These are phyloP conservation scores for Apodemia duryi DNA, from an alignment of 2,888 invertebrate genomes.

Conservation along the genomic window DNA sequence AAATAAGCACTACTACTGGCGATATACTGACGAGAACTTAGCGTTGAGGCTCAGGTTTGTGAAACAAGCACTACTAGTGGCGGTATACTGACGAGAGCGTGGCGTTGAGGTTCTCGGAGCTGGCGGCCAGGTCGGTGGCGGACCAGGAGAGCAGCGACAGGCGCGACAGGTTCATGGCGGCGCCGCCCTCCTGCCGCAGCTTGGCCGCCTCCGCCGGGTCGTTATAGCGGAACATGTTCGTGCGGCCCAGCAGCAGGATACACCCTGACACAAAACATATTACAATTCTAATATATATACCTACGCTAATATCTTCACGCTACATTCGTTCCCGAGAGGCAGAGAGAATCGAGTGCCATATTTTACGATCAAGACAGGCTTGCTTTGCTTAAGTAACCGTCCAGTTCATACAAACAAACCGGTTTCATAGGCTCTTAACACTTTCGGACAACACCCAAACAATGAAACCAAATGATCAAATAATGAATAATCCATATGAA, in stretches of 20 bases:
- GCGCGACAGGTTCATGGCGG: slow-evolving; percentile 87
- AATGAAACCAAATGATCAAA: too few relatives aligned
- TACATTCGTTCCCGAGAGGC: too few relatives aligned
- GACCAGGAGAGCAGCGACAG: slow-evolving; percentile 91
- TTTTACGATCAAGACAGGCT: too few relatives aligned
- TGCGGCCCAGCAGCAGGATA: slow-evolving; percentile 86
- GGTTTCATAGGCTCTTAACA: too few relatives aligned
- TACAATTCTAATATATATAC: too few relatives aligned
- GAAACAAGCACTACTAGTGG: neutral
- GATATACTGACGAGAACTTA: slow-evolving; percentile 29
- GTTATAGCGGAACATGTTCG: slow-evolving; percentile 92
- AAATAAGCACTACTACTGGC: neutral
- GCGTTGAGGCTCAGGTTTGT: too few relatives aligned
- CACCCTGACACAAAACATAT: slow-evolving; percentile 74
- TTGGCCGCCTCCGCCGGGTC: slow-evolving; percentile 94
- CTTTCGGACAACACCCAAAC: too few relatives aligned
- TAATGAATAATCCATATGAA: too few relatives aligned
- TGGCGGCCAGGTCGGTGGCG: slow-evolving; percentile 87
- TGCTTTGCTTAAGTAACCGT: too few relatives aligned
- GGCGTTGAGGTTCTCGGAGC: slow-evolving; percentile 82
- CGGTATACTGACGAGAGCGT: slow-evolving; percentile 54
- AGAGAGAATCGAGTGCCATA: too few relatives aligned
- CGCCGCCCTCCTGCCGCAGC: slow-evolving; percentile 85
- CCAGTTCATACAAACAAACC: too few relatives aligned
- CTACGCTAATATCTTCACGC: too few relatives aligned